Base-by-base conservation (phyloP, 2,797 vertebrate species). In the Rhadinocentrus ornatus region DNA sequence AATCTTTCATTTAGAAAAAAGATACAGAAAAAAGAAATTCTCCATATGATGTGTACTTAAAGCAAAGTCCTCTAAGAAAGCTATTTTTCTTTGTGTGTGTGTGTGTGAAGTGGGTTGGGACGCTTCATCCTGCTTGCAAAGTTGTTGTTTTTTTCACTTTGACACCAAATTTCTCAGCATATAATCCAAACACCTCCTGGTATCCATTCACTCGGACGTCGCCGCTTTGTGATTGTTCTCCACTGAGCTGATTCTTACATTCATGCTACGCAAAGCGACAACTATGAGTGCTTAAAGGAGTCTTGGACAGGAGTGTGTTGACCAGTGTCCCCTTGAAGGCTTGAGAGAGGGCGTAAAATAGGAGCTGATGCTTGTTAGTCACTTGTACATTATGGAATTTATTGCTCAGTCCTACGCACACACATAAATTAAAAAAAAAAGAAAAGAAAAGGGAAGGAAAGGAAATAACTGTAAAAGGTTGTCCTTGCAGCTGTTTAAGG, bases 51-150 rank as follows among this genome's bases (percentile, higher is more conserved):
- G 89, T 86, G 77, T 80, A 80, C 85, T 92, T 90, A 94, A 95
- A 95, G 92, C 83, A 93, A 92, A 85, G 93, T 92, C 89, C 90
- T 93, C 94, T 76, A 85, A 88, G 89, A 92, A 94, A 93, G 89
- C 92, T 94, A 77, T 91, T 92, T 93, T 72, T 77, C 91, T 92
- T 62, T 82, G 80, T 69, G 63, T 29, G 31, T 29, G 62, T 35
- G 34, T 22, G 27, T 26, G 41, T 29, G 27, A 56, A n/a, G 37
- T 52, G 29, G 39, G 22, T 29, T 26, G 22, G 50, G 13, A 27
- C 44, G 82, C 77, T 87, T 85, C 77, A 91, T 91, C 73, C 77
- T 84, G 73, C 80, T 88, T 31, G 84, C 79, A 75, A 92, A 93
- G 91, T 73, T 92, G 94, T 94, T 89, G 77, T 44, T 41, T 52